A percentile compares a stretch with the other conserved stretches of the same genome.
Evolutionary conservation across 2,888 invertebrate genomes (phyloP).

Genomic region (Allophyes oxyacanthae): DNA sequence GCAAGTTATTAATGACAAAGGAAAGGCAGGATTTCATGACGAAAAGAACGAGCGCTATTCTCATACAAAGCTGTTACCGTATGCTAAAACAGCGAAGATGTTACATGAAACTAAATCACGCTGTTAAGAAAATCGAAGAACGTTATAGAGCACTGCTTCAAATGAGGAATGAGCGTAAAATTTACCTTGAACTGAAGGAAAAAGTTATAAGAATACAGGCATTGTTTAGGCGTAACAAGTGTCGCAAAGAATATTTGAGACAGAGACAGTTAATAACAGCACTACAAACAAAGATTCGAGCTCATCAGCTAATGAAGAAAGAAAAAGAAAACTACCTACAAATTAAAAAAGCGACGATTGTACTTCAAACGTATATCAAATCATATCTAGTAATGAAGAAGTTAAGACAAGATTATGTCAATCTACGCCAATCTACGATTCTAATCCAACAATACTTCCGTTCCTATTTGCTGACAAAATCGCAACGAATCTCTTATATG

Average conservation of each 20-base stretch:
- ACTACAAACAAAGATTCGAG: slow-evolving; percentile 87
- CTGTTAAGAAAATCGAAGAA: slow-evolving; percentile 67
- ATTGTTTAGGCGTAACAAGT: slow-evolving; percentile 78
- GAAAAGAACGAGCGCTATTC: slow-evolving; percentile 65
- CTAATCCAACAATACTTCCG: slow-evolving; percentile 66
- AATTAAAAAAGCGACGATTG: slow-evolving; percentile 72
- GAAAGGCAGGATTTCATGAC: slow-evolving; percentile 66
- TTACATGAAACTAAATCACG: slow-evolving; percentile 65
- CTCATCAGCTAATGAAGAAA: slow-evolving; percentile 73
- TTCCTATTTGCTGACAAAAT: slow-evolving; percentile 41
- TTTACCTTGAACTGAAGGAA: slow-evolving; percentile 68
- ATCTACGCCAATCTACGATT: slow-evolving; percentile 50
- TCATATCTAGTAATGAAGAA: slow-evolving; percentile 62
- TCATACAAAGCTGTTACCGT: slow-evolving; percentile 83
- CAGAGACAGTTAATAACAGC: slow-evolving; percentile 69
- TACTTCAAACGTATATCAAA: slow-evolving; percentile 83
- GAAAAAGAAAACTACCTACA: slow-evolving; percentile 74
- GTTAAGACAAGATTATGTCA: slow-evolving; percentile 48
- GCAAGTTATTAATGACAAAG: slow-evolving; percentile 74
- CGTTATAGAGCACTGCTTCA: slow-evolving; percentile 69
- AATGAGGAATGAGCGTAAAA: slow-evolving; percentile 72
- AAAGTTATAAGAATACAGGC: slow-evolving; percentile 83
- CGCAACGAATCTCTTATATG: slow-evolving; percentile 27
- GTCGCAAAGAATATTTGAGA: slow-evolving; percentile 72
- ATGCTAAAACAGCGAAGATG: slow-evolving; percentile 66